These are phyloP conservation scores for Castor canadensis DNA, from an alignment of 2,113 vertebrate species.

Conservation along the genomic window DNA sequence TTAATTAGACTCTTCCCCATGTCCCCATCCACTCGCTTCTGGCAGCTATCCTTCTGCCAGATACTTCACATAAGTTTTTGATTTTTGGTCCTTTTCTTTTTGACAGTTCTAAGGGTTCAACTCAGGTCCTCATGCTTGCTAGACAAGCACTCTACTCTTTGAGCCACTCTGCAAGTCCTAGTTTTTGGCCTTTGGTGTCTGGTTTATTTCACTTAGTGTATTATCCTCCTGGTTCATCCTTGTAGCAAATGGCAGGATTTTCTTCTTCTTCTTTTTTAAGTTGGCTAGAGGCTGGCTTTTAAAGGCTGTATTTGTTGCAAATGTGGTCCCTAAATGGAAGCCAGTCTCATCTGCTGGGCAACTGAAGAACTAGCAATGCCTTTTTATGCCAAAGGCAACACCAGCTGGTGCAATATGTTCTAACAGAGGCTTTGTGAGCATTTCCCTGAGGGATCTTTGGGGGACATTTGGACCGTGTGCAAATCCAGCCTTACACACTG, in stretches of 20 bases:
- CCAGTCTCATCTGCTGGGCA: not conserved
- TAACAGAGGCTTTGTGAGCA: not conserved
- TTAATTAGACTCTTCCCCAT: not conserved
- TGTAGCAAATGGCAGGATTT: not conserved
- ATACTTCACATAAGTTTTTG: not conserved
- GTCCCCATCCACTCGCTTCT: not conserved
- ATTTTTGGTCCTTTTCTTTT: too few species aligned
- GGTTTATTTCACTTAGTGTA: not conserved
- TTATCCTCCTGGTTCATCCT: not conserved
- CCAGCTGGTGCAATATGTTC: not conserved
- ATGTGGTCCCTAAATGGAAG: not conserved
- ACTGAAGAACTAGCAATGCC: not conserved
- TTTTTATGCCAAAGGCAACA: not conserved
- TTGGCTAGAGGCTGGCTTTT: not conserved
- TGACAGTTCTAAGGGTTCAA: too few species aligned
- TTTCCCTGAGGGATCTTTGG: not conserved
- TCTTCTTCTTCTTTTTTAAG: not conserved
- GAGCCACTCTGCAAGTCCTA: too few species aligned
- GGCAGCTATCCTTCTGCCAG: not conserved
- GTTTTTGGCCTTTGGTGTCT: not conserved
- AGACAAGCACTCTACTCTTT: too few species aligned
- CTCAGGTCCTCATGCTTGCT: too few species aligned
- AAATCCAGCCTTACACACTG: not conserved
- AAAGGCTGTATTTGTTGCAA: not conserved
- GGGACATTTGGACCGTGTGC: not conserved